Evolutionary conservation across 2,113 vertebrate genomes (phyloP).

Genomic region (Siphamia tubifer): DNA sequence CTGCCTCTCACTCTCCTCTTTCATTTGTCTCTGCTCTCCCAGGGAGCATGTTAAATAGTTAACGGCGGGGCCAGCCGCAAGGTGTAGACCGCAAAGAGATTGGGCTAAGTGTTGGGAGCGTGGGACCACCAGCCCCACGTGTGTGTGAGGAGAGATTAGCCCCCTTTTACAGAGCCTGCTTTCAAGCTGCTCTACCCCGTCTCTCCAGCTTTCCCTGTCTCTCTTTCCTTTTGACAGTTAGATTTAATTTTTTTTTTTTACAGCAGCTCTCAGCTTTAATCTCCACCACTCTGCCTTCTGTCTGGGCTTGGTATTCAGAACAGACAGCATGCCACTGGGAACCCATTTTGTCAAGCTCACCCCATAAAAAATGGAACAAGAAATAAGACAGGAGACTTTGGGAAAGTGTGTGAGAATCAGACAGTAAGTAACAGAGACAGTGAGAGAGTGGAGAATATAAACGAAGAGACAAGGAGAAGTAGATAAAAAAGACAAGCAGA

Average conservation of each 20-base stretch:
- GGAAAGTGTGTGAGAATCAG: slow-evolving; percentile 28
- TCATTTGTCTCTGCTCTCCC: slow-evolving; percentile 55
- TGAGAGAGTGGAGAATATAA: slow-evolving; percentile 1
- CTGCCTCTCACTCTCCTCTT: slow-evolving; percentile 51
- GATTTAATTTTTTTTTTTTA: slow-evolving; percentile 45
- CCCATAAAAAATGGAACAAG: slow-evolving; percentile 44
- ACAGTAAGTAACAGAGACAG: neutral
- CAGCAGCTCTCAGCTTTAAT: slow-evolving; percentile 46
- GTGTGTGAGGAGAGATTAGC: slow-evolving; percentile 63
- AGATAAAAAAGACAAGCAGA: neutral
- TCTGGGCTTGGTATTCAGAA: slow-evolving; percentile 43
- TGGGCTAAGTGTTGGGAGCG: slow-evolving; percentile 70
- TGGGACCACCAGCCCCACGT: slow-evolving; percentile 69
- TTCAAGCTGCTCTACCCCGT: slow-evolving; percentile 50
- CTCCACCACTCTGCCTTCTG: slow-evolving; percentile 43
- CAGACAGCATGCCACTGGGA: slow-evolving; percentile 53
- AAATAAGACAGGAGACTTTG: slow-evolving; percentile 20
- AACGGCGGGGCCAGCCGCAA: slow-evolving; percentile 57
- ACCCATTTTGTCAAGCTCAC: slow-evolving; percentile 53
- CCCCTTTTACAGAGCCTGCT: slow-evolving; percentile 53
- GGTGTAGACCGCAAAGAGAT: slow-evolving; percentile 71
- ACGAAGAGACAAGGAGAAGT: neutral
- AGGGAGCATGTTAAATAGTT: slow-evolving; percentile 70
- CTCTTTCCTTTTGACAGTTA: slow-evolving; percentile 39
- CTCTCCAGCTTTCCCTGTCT: slow-evolving; percentile 24